Percentiles rank a stretch among this genome's conserved stretches.
Conservation (phyloP, 1,140 invertebrate genomes). For the Leptoteleia sp. region DNA sequence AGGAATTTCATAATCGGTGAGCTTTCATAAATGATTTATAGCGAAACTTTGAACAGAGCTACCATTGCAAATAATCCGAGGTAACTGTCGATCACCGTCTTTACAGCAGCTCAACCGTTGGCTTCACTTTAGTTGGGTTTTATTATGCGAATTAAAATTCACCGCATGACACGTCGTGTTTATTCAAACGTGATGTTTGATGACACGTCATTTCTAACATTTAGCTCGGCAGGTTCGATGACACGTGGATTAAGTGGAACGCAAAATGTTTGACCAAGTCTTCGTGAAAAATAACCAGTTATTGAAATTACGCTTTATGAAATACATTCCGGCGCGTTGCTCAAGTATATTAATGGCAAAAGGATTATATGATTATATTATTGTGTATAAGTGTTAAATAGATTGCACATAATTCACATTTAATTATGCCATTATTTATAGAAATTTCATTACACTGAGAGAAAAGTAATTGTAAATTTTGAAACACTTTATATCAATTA, state of each 20-base stretch:
- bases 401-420: too few species aligned
- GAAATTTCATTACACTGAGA: too few species aligned
- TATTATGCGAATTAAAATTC: constrained; percentile 39
- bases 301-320: constrained; percentile 4
- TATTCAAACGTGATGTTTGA: constrained; percentile 36
- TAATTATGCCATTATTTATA: too few species aligned
- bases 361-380: neutral
- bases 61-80: neutral
- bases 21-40: neutral
- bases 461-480: too few species aligned
- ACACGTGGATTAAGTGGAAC: constrained; percentile 48
- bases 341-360: neutral
- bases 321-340: neutral
- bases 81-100: too few species aligned
- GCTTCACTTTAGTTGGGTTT: constrained; percentile 14
- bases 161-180: constrained; percentile 17
- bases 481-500: too few species aligned
- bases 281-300: constrained; percentile 2
- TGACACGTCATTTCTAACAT: constrained; percentile 47
- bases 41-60: neutral
- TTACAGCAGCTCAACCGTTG: neutral
- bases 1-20: too few species aligned
- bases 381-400: too few species aligned
- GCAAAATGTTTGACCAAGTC: constrained; percentile 24
- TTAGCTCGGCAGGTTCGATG: constrained; percentile 39